Conservation (phyloP, 1,140 invertebrate genomes). For the Heliconius hewitsoni region DNA sequence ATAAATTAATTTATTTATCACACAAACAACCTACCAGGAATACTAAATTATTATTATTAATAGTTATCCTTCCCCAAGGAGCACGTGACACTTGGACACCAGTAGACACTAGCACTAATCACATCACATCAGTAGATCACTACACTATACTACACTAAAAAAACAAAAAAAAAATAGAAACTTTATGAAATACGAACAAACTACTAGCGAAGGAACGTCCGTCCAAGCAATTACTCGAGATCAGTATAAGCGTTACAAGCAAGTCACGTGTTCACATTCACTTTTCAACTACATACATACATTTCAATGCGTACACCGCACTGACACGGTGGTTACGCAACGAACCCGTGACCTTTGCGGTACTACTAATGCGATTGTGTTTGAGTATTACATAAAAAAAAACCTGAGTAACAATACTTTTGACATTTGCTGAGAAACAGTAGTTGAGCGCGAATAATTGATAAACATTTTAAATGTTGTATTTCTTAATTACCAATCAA, state of each 20-base stretch:
- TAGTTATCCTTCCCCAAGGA: background rate
- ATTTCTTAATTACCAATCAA: background rate
- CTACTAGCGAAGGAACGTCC: slow-evolving; percentile 24
- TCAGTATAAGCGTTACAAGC: slow-evolving; percentile 18
- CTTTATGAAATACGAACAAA: background rate
- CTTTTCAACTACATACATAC: slow-evolving; percentile 33
- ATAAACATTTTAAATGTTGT: background rate
- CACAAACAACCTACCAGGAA: background rate
- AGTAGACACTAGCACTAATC: background rate
- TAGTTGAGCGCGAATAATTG: background rate
- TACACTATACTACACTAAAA: background rate
- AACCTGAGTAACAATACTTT: background rate
- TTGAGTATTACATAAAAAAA: slow-evolving; percentile 29
- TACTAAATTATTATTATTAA: background rate
- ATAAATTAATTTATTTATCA: background rate
- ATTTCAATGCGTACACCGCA: slow-evolving; percentile 26
- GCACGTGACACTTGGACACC: background rate
- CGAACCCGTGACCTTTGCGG: slow-evolving; percentile 30
- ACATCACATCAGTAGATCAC: background rate
- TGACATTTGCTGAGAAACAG: background rate
- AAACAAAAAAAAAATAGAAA: too few relatives aligned
- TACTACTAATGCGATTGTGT: background rate
- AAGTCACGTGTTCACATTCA: slow-evolving; percentile 34
- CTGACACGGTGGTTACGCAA: slow-evolving; percentile 31
- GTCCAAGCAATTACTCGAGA: slow-evolving; percentile 25